These are phyloP conservation scores for Ceratina australensis DNA, from an alignment of 1,140 invertebrate genomes.

Conservation along the genomic window DNA sequence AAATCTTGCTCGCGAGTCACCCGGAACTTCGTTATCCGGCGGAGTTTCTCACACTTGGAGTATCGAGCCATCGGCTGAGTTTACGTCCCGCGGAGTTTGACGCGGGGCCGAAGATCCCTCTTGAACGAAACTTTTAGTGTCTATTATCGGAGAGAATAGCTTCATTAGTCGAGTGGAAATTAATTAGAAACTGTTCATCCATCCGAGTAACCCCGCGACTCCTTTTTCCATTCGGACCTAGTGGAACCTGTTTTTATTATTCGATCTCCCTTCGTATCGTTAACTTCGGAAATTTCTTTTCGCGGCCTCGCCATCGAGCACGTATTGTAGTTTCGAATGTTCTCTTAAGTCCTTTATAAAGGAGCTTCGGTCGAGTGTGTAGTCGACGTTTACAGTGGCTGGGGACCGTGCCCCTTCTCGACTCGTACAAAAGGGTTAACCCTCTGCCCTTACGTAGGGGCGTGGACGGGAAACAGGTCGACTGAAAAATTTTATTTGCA, in stretches of 20 bases:
- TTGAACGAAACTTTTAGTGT: not conserved
- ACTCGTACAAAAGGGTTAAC: conserved; percentile 39
- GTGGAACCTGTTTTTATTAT: not conserved
- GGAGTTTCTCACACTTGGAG: conserved; percentile 4
- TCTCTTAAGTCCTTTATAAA: not conserved
- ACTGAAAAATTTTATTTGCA: conserved; percentile 48
- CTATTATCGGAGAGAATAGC: not conserved
- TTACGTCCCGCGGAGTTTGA: conserved; percentile 6
- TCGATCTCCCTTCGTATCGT: not conserved
- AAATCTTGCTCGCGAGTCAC: conserved; percentile 5
- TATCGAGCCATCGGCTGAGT: conserved; percentile 6
- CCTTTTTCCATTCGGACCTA: not conserved
- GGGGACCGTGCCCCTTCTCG: conserved; percentile 14
- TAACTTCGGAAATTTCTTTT: no score
- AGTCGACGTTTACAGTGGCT: conserved; percentile 20
- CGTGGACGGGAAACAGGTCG: conserved; percentile 42
- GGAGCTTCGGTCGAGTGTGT: conserved; percentile 15
- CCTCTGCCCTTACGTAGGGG: conserved; percentile 22
- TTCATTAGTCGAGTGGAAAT: not conserved
- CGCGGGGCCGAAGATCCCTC: not conserved
- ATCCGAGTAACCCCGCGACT: not conserved
- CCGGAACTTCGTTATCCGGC: not conserved
- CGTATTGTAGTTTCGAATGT: not conserved
- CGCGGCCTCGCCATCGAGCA: not conserved
- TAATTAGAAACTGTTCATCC: not conserved